These are phyloP conservation scores for Dicentrarchus labrax DNA, from an alignment of 2,113 vertebrate species.

Conservation along the genomic window DNA sequence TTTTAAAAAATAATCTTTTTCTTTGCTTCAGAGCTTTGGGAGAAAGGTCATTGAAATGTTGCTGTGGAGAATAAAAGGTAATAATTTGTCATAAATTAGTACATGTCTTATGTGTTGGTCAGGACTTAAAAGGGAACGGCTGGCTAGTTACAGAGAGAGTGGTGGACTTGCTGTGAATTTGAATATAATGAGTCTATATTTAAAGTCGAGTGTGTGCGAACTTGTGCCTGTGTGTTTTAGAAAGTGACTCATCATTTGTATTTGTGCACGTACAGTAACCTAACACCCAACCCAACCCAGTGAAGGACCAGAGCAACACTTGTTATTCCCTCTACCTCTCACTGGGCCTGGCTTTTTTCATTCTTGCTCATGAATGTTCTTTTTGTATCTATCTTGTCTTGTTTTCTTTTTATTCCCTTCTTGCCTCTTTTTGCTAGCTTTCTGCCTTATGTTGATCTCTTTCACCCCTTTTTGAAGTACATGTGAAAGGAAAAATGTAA, in stretches of 20 bases:
- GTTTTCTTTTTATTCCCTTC: background rate
- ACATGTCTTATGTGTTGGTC: background rate
- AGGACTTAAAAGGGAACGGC: slow-evolving; percentile 7
- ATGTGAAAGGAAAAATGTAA: no score
- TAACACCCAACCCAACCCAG: slow-evolving; percentile 55
- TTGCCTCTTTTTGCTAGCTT: background rate
- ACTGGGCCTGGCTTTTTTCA: background rate
- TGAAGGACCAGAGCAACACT: slow-evolving; percentile 45
- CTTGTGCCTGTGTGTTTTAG: slow-evolving; percentile 49
- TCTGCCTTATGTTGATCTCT: background rate
- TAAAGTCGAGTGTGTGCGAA: slow-evolving; percentile 46
- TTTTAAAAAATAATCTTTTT: slow-evolving; percentile 29
- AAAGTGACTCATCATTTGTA: slow-evolving; percentile 73
- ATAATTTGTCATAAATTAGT: slow-evolving; percentile 34
- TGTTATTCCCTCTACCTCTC: slow-evolving; percentile 14
- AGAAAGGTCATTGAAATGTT: slow-evolving; percentile 52
- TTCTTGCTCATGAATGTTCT: background rate
- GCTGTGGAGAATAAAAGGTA: background rate
- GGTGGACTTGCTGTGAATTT: slow-evolving; percentile 31
- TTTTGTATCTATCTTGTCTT: background rate
- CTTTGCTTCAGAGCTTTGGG: slow-evolving; percentile 26
- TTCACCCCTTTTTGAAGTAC: background rate
- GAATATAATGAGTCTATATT: slow-evolving; percentile 62
- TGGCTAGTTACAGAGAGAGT: slow-evolving; percentile 16
- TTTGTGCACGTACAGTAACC: slow-evolving; percentile 61